Evolutionary conservation across 1,140 invertebrate species (phyloP), one percentile per base, ranked within the genome.

Genomic region (Lycorma delicatula): DNA sequence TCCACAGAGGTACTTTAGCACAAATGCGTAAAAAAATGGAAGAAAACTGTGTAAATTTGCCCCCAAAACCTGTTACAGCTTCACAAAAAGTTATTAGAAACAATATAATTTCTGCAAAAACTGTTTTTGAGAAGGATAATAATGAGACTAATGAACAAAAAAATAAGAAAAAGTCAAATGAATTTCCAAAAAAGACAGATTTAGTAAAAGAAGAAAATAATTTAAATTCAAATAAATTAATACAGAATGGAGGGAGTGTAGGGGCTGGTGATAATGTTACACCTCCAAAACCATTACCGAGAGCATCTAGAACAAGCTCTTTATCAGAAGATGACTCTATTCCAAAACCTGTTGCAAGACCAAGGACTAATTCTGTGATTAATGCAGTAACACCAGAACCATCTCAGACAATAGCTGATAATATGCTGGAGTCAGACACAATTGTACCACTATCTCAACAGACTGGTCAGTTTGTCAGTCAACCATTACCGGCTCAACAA

Each of bases 201-300:
- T 68, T 34, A 23, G 36, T 31, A 53, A 58, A 58, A 63, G 7
- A 65, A 71, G 23, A 71, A 66, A 29, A 63, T 58, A 44, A 47
- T 27, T 63, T n/a, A 67, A 65, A 53, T 52, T 20, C 13, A 38
- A 38, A 13, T 13, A 5, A 38, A 29, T 29, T 51, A 3, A 41
- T 71, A 61, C 62, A 72, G 63, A 62, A 58, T 58, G 51, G 71
- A 66, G 11, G 20, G 22, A 26, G 47, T 13, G 72, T 11, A 18
- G 26, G 27, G 38, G 18, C 71, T 2, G 28, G 47, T 20, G 56
- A 68, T 13, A 31, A 26, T 26, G 12, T 51, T 23, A 49, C 23
- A 64, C 71, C 84, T 7, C 87, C 87, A 0, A 89, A 88, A 66
- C 87, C 87, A 9, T 72, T 89, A 68, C 87, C 87, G 22, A 76